A percentile compares a stretch with the other conserved stretches of the same genome.
Conservation (phyloP, 2,797 vertebrate genomes). For the Urosaurus nigricauda region DNA sequence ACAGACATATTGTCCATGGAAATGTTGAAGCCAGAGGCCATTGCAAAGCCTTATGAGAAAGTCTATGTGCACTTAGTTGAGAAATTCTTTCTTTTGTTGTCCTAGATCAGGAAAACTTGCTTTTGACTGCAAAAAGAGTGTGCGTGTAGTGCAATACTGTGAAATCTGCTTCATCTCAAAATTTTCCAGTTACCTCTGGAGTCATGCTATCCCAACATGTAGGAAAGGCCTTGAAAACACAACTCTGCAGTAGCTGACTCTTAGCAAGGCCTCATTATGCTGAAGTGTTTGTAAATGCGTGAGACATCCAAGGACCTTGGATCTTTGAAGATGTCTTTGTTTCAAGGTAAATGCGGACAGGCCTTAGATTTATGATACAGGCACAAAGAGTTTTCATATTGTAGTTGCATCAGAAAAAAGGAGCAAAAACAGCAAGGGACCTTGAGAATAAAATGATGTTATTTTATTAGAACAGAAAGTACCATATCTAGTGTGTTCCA, state of each 20-base stretch:
- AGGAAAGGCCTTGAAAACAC: slow-evolving; percentile 25
- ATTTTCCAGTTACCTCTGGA: slow-evolving; percentile 4
- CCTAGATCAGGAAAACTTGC: neutral
- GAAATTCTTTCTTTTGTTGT: neutral
- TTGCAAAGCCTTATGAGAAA: too few relatives aligned
- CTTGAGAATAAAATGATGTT: neutral
- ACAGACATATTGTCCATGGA: too few relatives aligned
- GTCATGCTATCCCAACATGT: slow-evolving; percentile 21
- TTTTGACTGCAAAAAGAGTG: slow-evolving; percentile 7
- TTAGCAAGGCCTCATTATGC: slow-evolving; percentile 38
- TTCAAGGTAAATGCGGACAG: fast-evolving
- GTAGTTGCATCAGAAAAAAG: fast-evolving
- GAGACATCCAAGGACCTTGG: slow-evolving; percentile 41
- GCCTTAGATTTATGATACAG: slow-evolving; percentile 36
- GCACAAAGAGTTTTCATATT: neutral
- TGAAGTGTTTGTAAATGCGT: neutral
- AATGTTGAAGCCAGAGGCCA: too few relatives aligned
- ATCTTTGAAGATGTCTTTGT: fast-evolving
- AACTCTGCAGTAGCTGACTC: neutral
- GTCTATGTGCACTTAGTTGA: neutral
- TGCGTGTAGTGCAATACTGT: slow-evolving; percentile 21
- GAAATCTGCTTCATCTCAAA: slow-evolving; percentile 41
- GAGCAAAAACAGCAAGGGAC: neutral
- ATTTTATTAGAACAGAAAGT: neutral
- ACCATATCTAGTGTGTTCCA: fast-evolving